phyloP scores from a whole-genome alignment of 2,888 invertebrate species.

The Uloborus plumipes region DNA sequence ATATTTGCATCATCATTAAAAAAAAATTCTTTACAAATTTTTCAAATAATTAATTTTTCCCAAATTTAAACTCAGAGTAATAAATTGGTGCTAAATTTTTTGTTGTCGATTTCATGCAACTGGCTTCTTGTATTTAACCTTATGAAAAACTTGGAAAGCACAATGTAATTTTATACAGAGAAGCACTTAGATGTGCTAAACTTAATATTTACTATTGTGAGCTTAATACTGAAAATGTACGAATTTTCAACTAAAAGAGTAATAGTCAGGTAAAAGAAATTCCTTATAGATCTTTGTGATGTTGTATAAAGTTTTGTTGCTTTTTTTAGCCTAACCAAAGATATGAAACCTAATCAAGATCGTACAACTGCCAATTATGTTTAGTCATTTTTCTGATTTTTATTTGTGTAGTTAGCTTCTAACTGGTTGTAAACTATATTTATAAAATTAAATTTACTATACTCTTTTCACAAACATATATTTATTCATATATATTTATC shows the following conservation, averaged over 20 bases:
- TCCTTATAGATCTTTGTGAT: neutral
- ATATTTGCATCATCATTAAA: no score
- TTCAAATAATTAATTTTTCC: no score
- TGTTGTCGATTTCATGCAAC: neutral
- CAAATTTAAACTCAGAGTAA: neutral
- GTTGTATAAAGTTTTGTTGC: neutral
- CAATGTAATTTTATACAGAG: slow-evolving; percentile 25
- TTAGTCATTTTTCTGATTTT: neutral
- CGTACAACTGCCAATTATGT: neutral
- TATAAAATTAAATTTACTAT: no score
- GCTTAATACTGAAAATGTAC: slow-evolving; percentile 11
- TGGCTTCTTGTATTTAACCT: slow-evolving; percentile 1
- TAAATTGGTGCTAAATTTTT: neutral
- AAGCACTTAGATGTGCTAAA: slow-evolving; percentile 16
- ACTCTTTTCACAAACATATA: no score
- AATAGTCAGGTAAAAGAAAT: slow-evolving; percentile 20
- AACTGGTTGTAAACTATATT: no score
- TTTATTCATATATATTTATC: no score
- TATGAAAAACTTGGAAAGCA: slow-evolving; percentile 1
- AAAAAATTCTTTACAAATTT: no score
- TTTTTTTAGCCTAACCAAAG: no score
- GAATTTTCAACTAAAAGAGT: neutral
- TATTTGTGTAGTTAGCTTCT: neutral
- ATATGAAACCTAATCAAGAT: no score
- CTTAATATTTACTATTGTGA: slow-evolving; percentile 13